Base-by-base conservation (phyloP, 2,888 invertebrate genomes). In the Papilio protenor region DNA sequence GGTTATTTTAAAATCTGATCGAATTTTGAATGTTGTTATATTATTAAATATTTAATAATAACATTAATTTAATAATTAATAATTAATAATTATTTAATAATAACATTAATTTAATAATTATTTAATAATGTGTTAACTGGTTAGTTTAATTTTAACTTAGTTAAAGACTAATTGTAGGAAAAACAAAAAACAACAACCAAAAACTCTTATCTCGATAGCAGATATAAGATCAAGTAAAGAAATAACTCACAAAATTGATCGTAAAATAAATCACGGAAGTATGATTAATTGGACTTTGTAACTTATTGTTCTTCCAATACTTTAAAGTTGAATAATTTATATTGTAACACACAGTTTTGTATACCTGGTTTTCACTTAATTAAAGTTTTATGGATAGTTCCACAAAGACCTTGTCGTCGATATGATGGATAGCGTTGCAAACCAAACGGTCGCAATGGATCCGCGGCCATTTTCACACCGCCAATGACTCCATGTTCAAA, bases 371-470 rank as follows among this genome's bases (percentile, higher is more conserved):
- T 78, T 71, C 76, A 70, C 79, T 84, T 88, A 88, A 89, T 90
- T 89, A 89, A 86, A 86, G 82, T 86, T 86, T 85, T 85, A 89
- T 87, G 88, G 86, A 87, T 87, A 88, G 84, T 84, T 81, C 82
- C 84, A 82, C 80, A 83, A 82, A 82, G 81, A 83, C 81, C 81
- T 14, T 82, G 78, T 81, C 77, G 61, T 81, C 85, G 85, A 86
- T 88, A 88, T 88, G 87, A 79, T 77, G 55, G 73, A 76, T 79
- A 74, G 61, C 45, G 61, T 74, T 78, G 73, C 73, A 72, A 75
- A 55, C 45, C 52, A 57, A 66, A 78, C 52, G 55, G 23, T 69
- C 21, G 73, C 49, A 73, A 64, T 45, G 71, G 76, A 47, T 75
- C 49, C n/a, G 45, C 21, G 47, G 72, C 40, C 75, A 76, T 69